Conservation (phyloP, 2,888 invertebrate genomes). For the Stictocephala bisonia region DNA sequence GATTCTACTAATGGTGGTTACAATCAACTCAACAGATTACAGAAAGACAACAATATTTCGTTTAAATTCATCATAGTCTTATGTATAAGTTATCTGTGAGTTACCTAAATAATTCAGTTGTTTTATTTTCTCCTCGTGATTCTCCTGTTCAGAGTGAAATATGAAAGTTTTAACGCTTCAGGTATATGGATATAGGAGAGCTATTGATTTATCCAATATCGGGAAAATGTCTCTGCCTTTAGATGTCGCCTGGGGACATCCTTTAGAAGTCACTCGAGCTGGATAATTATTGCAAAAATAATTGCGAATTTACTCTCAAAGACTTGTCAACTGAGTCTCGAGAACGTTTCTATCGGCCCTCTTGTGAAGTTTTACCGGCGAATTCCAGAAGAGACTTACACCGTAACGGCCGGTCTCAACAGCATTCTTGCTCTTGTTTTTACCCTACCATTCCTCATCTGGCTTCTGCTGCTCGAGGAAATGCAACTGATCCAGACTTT, state of each 20-base stretch:
- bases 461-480: conserved; percentile 35
- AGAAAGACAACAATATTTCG: too few relatives aligned
- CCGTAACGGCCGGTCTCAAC: conserved; percentile 14
- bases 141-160: too few relatives aligned
- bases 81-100: too few relatives aligned
- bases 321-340: conserved; percentile 35
- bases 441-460: conserved; percentile 44
- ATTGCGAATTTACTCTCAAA: conserved; percentile 35
- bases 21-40: too few relatives aligned
- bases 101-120: too few relatives aligned
- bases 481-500: conserved; percentile 36
- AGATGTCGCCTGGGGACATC: not conserved
- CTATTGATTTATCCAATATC: too few relatives aligned
- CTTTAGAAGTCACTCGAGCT: conserved; percentile 21
- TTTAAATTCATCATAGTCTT: too few relatives aligned
- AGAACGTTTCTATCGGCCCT: conserved; percentile 44
- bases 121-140: too few relatives aligned
- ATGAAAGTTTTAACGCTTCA: too few relatives aligned
- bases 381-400: conserved; percentile 41
- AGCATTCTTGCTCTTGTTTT: conserved; percentile 49
- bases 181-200: too few relatives aligned
- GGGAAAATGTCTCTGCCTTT: too few relatives aligned
- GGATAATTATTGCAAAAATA: conserved; percentile 36
- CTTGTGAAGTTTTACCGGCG: conserved; percentile 45
- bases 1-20: too few relatives aligned